These are phyloP conservation scores for Lomographa bimaculata DNA, from an alignment of 2,888 invertebrate genomes.

Conservation along the genomic window DNA sequence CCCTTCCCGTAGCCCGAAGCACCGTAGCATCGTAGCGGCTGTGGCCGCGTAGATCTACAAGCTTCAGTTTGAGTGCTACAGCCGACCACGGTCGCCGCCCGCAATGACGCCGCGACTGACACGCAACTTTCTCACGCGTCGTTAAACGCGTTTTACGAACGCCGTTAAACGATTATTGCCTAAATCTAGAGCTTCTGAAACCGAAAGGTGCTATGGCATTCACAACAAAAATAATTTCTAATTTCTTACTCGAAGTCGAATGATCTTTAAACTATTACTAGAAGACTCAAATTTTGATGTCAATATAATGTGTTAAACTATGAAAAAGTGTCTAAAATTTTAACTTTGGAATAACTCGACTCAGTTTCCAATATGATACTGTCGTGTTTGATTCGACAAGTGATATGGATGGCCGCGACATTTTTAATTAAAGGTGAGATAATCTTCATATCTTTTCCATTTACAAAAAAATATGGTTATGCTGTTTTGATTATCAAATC, in stretches of 20 bases:
- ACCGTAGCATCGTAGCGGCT: conserved; percentile 16
- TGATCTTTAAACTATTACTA: too few species aligned
- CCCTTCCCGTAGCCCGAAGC: background rate
- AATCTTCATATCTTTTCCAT: background rate
- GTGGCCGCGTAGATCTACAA: conserved; percentile 40
- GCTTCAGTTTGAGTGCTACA: conserved; percentile 58
- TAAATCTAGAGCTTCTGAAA: conserved; percentile 23
- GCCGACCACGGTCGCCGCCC: conserved; percentile 55
- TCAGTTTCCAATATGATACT: conserved; percentile 49
- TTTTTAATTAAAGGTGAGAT: conserved; percentile 64
- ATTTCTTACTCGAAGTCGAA: too few species aligned
- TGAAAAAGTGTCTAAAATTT: conserved; percentile 32
- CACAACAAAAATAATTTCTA: conserved; percentile 7
- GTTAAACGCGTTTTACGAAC: conserved; percentile 66
- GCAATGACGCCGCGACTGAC: conserved; percentile 42
- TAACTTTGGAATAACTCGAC: conserved; percentile 29
- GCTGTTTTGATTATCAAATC: too few species aligned
- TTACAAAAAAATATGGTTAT: too few species aligned
- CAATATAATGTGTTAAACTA: conserved; percentile 17
- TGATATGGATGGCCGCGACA: conserved; percentile 57
- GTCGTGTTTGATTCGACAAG: conserved; percentile 43
- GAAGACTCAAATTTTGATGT: too few species aligned
- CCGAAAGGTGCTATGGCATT: conserved; percentile 14
- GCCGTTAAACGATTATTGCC: conserved; percentile 52
- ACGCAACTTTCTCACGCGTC: conserved; percentile 58